Evolutionary conservation across 2,888 invertebrate genomes (phyloP), one percentile per base, ranked within the genome.

Genomic region (Rhamnusium bicolor): DNA sequence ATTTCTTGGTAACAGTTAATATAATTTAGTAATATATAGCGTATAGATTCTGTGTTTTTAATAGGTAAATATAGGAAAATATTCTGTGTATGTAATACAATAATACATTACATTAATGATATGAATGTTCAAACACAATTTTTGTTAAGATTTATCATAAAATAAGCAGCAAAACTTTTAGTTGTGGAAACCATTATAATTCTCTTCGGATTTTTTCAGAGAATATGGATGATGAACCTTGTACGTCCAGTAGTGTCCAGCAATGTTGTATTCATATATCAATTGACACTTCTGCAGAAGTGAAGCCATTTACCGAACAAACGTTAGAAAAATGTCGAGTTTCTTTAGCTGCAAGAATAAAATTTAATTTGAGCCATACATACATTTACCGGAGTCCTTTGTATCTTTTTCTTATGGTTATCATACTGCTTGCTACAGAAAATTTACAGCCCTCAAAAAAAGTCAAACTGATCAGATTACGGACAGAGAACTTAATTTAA

Each of bases 131-230:
- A 47, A 14, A 47, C 14, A 47, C 47, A 47, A 14, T 47, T 47
- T 47, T 47, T 47, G 47, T 47, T 47, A 32, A 32, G 47, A 47
- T 47, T 47, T 47, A 47, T 47, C 47, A 47, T 47, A 47, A 47
- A n/a, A 47, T 47, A 47, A 47, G 14, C 47, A 47, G 47, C 47
- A 47, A 47, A 47, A 47, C 47, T n/a, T 47, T 47, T 47, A 47
- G 14, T 47, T 47, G n/a, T 47, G 47, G n/a, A 47, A 47, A 47
- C 14, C 47, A 47, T 47, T 47, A 47, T 47, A 47, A 47, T 47
- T 47, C 47, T 47, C 47, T 47, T 47, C 16, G 29, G 29, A n/a
- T 32, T 32, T 32, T 32, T 32, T 32, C 29, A 32, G 29, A 32
- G 5, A 32, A 32, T 32, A 32, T 32, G 29, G 8, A 32, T 32